These are phyloP conservation scores for Lochmaea capreae DNA, from an alignment of 2,888 invertebrate species.

Conservation along the genomic window DNA sequence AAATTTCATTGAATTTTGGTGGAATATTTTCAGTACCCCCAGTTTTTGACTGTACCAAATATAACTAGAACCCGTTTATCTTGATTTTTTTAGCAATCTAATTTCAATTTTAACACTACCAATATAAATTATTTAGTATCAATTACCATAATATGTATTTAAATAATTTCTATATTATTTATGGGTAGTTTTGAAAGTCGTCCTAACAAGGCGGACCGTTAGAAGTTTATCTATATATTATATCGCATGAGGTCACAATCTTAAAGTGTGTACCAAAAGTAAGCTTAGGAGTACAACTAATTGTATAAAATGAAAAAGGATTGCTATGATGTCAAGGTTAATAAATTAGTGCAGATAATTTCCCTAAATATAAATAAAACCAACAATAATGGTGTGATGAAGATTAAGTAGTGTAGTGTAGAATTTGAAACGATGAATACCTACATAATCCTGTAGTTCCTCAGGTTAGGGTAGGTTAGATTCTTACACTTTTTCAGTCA, in stretches of 20 bases:
- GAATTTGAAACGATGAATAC: no score
- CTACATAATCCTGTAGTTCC: no score
- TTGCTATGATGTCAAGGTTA: background rate
- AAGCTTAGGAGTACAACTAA: background rate
- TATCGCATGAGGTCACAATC: background rate
- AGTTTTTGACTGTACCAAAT: background rate
- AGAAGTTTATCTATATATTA: slow-evolving; percentile 6
- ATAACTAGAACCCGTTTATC: slow-evolving; percentile 3
- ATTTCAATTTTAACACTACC: background rate
- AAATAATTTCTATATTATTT: background rate
- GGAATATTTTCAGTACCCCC: background rate
- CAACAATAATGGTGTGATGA: no score
- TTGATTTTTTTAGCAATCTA: background rate
- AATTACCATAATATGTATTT: background rate
- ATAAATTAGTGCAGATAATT: no score
- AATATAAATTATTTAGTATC: background rate
- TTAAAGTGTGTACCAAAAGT: background rate
- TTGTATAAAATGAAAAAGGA: background rate
- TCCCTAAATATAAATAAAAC: no score
- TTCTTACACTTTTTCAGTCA: no score
- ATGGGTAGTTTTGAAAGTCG: background rate
- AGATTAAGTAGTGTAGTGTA: no score
- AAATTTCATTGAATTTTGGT: background rate
- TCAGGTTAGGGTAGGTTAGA: no score
- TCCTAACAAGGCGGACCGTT: slow-evolving; percentile 7